These are phyloP conservation scores for Rhaphigaster nebulosa DNA, from an alignment of 2,888 invertebrate genomes.

Conservation along the genomic window DNA sequence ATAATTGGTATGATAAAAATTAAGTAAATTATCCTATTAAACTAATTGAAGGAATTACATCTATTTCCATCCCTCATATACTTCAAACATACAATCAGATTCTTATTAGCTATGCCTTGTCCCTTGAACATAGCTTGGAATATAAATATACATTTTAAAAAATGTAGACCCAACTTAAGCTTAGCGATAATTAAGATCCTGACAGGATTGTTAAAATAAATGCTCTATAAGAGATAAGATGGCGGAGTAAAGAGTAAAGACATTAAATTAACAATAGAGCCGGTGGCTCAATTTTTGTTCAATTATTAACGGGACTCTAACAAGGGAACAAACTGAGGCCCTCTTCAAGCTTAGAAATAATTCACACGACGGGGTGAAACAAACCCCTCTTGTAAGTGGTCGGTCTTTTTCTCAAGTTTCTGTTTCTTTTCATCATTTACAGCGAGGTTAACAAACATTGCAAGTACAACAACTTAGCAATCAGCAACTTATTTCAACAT, in stretches of 20 bases:
- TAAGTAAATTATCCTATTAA: too few species aligned
- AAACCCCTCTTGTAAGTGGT: neutral
- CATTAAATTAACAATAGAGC: neutral
- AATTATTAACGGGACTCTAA: neutral
- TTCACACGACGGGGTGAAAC: neutral
- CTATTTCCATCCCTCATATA: too few species aligned
- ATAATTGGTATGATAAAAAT: too few species aligned
- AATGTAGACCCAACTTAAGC: neutral
- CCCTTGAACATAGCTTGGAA: neutral
- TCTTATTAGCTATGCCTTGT: neutral
- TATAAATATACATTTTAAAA: neutral
- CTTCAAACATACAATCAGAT: too few species aligned
- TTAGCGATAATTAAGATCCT: neutral
- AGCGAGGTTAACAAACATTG: neutral
- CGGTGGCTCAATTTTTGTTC: neutral
- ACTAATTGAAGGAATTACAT: too few species aligned
- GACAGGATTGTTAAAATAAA: neutral
- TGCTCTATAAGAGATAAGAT: neutral
- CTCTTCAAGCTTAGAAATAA: neutral
- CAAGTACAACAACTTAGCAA: neutral
- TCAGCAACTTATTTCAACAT: neutral
- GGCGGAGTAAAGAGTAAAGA: neutral
- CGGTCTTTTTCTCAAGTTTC: neutral
- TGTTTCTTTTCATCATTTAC: neutral
- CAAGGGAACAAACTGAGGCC: constrained; percentile 31